A percentile compares a stretch with the other conserved stretches of the same genome.
Conservation (phyloP, 2,113 vertebrate species). For the Tringa solitaria region DNA sequence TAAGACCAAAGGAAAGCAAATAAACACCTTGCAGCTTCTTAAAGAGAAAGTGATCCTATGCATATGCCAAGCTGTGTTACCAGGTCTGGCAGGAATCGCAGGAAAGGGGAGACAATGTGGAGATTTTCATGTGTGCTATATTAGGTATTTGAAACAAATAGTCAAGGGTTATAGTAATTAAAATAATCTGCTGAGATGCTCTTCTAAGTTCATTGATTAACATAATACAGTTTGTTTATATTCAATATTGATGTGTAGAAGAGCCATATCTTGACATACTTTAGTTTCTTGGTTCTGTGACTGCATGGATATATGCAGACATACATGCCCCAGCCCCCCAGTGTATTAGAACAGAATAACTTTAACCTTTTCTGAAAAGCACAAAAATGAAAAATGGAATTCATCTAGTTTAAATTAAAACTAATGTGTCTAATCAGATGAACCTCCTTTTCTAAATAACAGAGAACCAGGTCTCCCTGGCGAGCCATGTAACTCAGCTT, state of each 20-base stretch:
- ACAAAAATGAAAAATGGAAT: neutral
- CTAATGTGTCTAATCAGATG: neutral
- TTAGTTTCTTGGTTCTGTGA: neutral
- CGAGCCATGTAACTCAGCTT: neutral
- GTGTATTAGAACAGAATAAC: neutral
- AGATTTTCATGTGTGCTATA: neutral
- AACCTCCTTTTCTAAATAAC: neutral
- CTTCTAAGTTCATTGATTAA: neutral
- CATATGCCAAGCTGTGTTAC: neutral
- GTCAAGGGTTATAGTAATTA: neutral
- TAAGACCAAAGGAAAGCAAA: neutral
- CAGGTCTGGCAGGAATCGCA: neutral
- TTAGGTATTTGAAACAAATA: neutral
- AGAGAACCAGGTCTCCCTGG: neutral
- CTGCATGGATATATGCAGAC: neutral
- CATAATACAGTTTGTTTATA: neutral
- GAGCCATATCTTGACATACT: neutral
- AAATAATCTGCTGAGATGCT: neutral
- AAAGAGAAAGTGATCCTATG: neutral
- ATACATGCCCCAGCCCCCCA: accelerated
- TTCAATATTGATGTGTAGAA: neutral
- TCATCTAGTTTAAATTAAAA: neutral
- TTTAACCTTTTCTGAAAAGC: neutral
- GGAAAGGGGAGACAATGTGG: neutral
- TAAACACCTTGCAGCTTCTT: neutral